phyloP scores from a whole-genome alignment of 2,113 vertebrate species.

The Planiliza haematocheilus region DNA sequence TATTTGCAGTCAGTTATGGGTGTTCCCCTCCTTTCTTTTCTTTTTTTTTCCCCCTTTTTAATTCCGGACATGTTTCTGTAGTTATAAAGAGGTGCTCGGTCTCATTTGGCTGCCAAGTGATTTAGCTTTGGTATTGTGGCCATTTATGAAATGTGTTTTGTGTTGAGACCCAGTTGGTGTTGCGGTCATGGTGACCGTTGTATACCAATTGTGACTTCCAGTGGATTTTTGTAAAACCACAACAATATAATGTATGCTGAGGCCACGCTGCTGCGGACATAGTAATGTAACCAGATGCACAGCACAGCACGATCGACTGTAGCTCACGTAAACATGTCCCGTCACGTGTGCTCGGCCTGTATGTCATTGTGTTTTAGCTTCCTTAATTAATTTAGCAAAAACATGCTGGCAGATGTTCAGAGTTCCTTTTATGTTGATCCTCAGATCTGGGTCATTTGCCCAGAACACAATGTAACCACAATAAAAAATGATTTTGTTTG shows the following conservation, averaged over 20 bases:
- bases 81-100: conserved; percentile 65
- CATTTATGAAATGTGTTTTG: conserved; percentile 64
- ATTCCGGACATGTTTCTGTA: conserved; percentile 67
- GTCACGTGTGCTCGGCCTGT: no score
- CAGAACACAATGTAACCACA: neutral
- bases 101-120: conserved; percentile 60
- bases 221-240: conserved; percentile 25
- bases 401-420: no score
- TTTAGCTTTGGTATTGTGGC: conserved; percentile 69
- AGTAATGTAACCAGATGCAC: neutral
- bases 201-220: neutral
- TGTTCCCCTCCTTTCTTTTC: conserved; percentile 54
- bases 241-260: conserved; percentile 18
- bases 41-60: conserved; percentile 9
- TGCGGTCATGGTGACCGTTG: conserved; percentile 39
- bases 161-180: conserved; percentile 27
- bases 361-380: neutral
- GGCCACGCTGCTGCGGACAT: conserved; percentile 1
- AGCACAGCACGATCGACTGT: neutral
- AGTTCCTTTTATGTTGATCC: no score
- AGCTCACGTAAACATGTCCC: neutral
- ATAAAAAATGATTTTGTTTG: neutral
- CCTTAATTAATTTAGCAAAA: neutral
- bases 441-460: no score
- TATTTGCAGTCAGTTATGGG: conserved; percentile 66